Evolutionary conservation across 2,113 vertebrate species (phyloP).

Genomic region (Eidolon helvum): DNA sequence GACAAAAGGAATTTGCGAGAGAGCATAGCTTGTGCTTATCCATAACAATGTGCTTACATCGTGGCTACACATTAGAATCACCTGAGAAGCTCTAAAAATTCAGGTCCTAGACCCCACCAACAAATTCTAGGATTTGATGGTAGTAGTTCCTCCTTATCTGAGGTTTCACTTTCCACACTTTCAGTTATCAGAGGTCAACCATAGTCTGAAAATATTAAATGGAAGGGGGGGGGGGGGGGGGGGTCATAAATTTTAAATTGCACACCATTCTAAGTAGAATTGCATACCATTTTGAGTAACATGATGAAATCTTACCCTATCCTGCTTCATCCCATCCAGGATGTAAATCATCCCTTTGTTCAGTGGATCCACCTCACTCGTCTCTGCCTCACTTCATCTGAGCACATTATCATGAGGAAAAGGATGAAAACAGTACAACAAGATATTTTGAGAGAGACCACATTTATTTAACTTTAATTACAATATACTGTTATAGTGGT

Average conservation of each 20-base stretch:
- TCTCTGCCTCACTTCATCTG: background rate
- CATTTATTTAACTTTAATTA: background rate
- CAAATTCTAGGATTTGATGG: background rate
- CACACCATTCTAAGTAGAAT: background rate
- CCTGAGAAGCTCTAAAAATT: background rate
- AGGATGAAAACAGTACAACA: background rate
- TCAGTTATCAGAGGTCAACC: background rate
- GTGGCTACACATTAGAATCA: background rate
- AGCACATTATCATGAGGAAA: background rate
- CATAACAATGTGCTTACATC: background rate
- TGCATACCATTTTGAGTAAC: background rate
- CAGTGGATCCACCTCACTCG: background rate
- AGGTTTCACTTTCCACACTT: background rate
- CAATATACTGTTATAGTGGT: background rate
- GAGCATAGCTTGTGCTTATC: accelerated
- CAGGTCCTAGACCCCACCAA: too few relatives aligned
- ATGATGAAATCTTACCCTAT: background rate
- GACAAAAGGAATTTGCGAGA: background rate
- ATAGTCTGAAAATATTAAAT: background rate
- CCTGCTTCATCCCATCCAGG: background rate
- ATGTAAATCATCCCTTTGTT: background rate
- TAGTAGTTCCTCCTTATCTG: background rate
- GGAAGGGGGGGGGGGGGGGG: too few relatives aligned
- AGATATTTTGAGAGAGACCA: background rate
- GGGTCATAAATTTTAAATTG: background rate